Conservation (phyloP, 2,113 vertebrate species). For the Clarias batrachus region DNA sequence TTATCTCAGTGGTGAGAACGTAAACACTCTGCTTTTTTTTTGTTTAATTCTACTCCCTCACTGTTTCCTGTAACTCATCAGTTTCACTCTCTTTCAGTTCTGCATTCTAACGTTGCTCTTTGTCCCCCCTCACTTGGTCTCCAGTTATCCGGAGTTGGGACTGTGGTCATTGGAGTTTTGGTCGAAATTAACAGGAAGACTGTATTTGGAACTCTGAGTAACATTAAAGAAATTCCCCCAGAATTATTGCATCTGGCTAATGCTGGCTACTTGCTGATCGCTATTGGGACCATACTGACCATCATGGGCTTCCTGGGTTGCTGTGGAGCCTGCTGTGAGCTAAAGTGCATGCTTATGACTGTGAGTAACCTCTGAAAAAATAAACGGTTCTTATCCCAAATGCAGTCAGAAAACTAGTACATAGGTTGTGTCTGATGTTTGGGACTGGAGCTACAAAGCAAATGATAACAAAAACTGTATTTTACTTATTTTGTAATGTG, state of each 20-base stretch:
- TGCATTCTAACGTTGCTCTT: neutral
- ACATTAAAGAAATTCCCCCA: neutral
- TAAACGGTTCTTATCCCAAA: neutral
- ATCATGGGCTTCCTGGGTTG: conserved; percentile 84
- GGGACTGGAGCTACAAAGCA: neutral
- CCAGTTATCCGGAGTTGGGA: neutral
- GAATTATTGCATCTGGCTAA: neutral
- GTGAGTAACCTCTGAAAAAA: conserved; percentile 73
- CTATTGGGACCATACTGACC: conserved; percentile 73
- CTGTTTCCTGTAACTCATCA: neutral
- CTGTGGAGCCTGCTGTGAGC: conserved; percentile 78
- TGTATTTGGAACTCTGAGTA: neutral
- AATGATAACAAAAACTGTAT: neutral
- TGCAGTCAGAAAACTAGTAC: neutral
- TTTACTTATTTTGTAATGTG: neutral
- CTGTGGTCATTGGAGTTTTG: neutral
- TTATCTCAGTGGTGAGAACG: neutral
- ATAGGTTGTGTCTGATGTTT: neutral
- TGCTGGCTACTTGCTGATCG: conserved; percentile 58
- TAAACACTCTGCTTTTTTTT: neutral
- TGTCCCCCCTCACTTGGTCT: neutral
- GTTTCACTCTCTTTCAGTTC: neutral
- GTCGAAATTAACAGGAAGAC: neutral
- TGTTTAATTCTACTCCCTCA: neutral
- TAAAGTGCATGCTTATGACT: conserved; percentile 84